A percentile compares a stretch with the other conserved stretches of the same genome.
Evolutionary conservation across 2,797 vertebrate genomes (phyloP).

Genomic region (Vultur gryphus): DNA sequence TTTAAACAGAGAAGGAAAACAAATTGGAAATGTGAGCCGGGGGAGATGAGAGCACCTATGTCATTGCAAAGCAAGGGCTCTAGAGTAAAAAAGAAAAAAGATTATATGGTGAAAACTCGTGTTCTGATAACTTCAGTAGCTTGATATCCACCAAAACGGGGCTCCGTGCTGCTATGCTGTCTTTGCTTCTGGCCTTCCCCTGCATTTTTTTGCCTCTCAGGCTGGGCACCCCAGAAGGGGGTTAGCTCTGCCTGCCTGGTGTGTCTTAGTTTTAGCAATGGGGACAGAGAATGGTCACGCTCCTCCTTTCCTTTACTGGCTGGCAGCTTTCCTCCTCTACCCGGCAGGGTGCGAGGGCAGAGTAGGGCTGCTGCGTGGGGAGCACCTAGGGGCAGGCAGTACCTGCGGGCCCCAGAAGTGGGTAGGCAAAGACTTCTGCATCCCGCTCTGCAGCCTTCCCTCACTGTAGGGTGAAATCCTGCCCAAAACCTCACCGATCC

Average conservation of each 20-base stretch:
- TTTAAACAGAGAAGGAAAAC: neutral
- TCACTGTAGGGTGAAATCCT: neutral
- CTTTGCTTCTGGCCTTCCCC: neutral
- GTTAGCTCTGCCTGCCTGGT: neutral
- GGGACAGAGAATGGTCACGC: neutral
- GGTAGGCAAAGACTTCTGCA: neutral
- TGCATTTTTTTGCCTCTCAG: neutral
- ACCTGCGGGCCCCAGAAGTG: fast-evolving
- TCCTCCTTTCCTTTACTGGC: neutral
- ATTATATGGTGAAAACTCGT: neutral
- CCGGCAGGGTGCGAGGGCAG: neutral
- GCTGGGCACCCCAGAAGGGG: neutral
- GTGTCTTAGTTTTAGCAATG: neutral
- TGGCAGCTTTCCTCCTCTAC: neutral
- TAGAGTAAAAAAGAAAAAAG: neutral
- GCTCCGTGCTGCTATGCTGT: neutral
- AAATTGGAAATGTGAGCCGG: neutral
- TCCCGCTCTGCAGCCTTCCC: neutral
- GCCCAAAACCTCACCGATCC: neutral
- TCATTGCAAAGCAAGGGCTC: neutral
- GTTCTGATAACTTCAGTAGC: neutral
- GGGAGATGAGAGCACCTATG: neutral
- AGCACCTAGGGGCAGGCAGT: neutral
- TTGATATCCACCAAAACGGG: neutral
- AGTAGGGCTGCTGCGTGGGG: neutral